Evolutionary conservation across 2,888 invertebrate species (phyloP), one percentile per base, ranked within the genome.

Genomic region (Zaprionus bogoriensis): DNA sequence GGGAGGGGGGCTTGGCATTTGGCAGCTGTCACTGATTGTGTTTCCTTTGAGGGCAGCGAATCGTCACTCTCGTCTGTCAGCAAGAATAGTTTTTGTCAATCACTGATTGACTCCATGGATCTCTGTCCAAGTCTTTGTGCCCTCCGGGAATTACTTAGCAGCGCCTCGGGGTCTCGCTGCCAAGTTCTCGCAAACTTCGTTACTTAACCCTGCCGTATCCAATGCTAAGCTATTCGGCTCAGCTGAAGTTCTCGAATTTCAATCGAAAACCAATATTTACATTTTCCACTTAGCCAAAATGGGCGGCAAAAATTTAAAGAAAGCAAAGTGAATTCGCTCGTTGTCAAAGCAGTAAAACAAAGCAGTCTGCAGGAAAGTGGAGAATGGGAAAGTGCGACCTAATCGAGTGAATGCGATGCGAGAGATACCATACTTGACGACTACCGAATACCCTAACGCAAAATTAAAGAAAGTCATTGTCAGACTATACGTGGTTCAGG

Each of bases 251-350:
- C 72, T 72, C 66, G 32, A 51, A 62, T 82, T 78, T 64, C 76
- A 73, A 67, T 78, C 55, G 53, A 66, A 73, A 64, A 27, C 28
- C 57, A 80, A 78, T 82, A 85, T 78, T 75, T 64, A 60, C 63
- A 65, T 58, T 82, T 61, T 48, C 59, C 51, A 73, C 57, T 75
- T 67, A 45, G 47, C 28, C 58, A 30, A 39, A 46, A 44, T 41
- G 19, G 20, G 38, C 41, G 22, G 62, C 46, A 41, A 17, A 48
- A 72, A 50, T 51, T 46, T 42, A 5, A 47, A 39, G 19, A 39
- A n/a, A n/a, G n/a, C 10, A 36, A 36, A 52, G 32, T 55, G 12
- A 51, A 36, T 14, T 47, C 28, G 52, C 41, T 22, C 9, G 17
- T 19, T 60, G 42, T 27, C 44, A 41, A 53, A 51, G 45, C 47